A percentile compares a stretch with the other conserved stretches of the same genome.
phyloP scores from a whole-genome alignment of 2,113 vertebrate genomes.

The Hemicordylus capensis region DNA sequence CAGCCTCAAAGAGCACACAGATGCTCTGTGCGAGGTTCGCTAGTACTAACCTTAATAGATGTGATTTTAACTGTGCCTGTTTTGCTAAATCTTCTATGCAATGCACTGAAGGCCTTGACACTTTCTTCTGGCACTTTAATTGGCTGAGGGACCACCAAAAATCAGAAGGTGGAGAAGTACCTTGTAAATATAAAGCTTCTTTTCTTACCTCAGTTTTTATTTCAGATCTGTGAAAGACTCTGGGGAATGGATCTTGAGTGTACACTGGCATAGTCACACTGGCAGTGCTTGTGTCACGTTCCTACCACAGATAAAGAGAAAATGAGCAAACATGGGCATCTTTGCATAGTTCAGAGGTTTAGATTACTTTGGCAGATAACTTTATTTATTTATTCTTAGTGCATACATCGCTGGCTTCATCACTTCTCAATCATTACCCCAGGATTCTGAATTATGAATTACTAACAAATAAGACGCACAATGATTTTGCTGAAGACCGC shows the following conservation, averaged over 20 bases:
- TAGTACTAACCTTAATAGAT: background rate
- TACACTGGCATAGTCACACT: constrained; percentile 83
- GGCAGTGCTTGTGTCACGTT: constrained; percentile 87
- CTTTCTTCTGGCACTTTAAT: no score
- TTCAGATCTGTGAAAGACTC: constrained; percentile 85
- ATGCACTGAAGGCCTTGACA: no score
- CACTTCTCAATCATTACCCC: background rate
- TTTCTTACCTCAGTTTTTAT: constrained; percentile 80
- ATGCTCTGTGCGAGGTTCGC: no score
- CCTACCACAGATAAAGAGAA: constrained; percentile 73
- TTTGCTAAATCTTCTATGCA: background rate
- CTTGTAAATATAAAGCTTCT: background rate
- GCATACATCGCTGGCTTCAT: background rate
- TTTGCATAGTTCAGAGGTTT: background rate
- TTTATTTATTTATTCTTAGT: background rate
- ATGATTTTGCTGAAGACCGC: constrained; percentile 92
- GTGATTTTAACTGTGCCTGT: background rate
- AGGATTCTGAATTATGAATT: background rate
- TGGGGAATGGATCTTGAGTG: constrained; percentile 87
- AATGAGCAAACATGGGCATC: background rate
- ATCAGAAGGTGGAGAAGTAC: background rate
- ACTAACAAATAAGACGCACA: constrained; percentile 75
- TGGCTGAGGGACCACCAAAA: no score
- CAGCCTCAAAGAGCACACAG: no score
- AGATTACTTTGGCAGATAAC: no score